Conservation (phyloP, 2,113 vertebrate genomes). For the Regulus satrapa region DNA sequence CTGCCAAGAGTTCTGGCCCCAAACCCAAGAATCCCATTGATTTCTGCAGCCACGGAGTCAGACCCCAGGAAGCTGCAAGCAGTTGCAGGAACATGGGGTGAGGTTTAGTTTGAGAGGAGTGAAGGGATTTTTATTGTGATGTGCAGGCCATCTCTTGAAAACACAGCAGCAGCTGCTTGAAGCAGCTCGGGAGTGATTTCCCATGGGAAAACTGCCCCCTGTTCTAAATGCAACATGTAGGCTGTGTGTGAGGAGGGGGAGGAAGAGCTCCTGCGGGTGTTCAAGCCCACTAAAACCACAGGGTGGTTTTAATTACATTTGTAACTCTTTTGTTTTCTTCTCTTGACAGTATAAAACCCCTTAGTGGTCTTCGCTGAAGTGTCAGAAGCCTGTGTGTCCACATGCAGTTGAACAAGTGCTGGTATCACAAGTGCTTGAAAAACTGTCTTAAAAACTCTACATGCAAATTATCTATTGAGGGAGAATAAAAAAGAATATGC, state of each 20-base stretch:
- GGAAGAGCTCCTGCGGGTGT: not conserved
- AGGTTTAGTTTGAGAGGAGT: not conserved
- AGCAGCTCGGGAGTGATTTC: not conserved
- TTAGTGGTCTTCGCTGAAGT: not conserved
- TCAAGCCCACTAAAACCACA: not conserved
- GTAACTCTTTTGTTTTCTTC: not conserved
- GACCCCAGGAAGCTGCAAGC: not conserved
- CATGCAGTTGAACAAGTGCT: not conserved
- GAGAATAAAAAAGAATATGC: not conserved
- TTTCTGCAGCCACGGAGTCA: not conserved
- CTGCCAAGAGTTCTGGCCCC: not conserved
- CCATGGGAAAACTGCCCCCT: not conserved
- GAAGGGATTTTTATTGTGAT: not conserved
- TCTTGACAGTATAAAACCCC: not conserved
- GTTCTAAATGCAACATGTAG: not conserved
- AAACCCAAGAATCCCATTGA: not conserved
- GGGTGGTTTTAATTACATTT: not conserved
- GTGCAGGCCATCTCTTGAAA: not conserved
- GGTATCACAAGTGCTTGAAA: not conserved
- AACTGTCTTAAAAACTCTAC: not conserved
- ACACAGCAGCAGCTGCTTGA: not conserved
- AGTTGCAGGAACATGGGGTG: not conserved
- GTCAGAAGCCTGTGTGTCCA: not conserved
- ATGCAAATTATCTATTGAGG: not conserved
- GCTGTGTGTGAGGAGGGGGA: not conserved